Evolutionary conservation across 37 sponge, comb jelly and placozoan species (phyloP), one percentile per base, ranked within the genome.

Genomic region (Petrosia ficiformis): DNA sequence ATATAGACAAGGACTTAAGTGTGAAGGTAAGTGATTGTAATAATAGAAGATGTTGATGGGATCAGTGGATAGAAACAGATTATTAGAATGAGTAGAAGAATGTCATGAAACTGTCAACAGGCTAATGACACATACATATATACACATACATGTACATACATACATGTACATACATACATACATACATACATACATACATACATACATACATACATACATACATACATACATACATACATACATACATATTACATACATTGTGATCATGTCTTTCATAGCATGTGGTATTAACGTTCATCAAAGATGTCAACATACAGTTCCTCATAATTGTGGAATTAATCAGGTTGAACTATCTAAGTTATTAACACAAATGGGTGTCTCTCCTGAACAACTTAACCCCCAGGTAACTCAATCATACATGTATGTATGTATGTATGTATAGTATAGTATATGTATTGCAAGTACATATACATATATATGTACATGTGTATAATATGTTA

Each of bases 281-380:
- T 98, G 99, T 84, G 90, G 91, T 44, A 71, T 94, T 31, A 98
- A 95, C 65, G 93, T 95, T 1, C 99, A 98, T 86, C 87, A 90
- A 65, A 71, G 99, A 3, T 98, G 99, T 76, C 76, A 95, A 73
- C 48, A 81, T 25, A 80, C 77, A 61, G 96, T 98, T 10, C 83
- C 99, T 1, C 78, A 81, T 43, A 93, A 81, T 71, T 98, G 99
- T 40, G 99, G 99, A 56, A 87, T 98, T 71, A 88, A 98, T 74
- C 79, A 78, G 29, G 80, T 82, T 67, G 84, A 90, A 56, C 71
- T 97, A 81, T 81, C 90, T 14, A 78, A 87, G 29, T 68, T 82
- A 30, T 72, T 97, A 65, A 76, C 77, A 14, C 87, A 96, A 61
- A 89, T 96, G 79, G 77, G 84, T 37, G 79, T 89, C 59, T 80